These are phyloP conservation scores for Chloropsis hardwickii DNA, from an alignment of 2,113 vertebrate species.

Conservation along the genomic window DNA sequence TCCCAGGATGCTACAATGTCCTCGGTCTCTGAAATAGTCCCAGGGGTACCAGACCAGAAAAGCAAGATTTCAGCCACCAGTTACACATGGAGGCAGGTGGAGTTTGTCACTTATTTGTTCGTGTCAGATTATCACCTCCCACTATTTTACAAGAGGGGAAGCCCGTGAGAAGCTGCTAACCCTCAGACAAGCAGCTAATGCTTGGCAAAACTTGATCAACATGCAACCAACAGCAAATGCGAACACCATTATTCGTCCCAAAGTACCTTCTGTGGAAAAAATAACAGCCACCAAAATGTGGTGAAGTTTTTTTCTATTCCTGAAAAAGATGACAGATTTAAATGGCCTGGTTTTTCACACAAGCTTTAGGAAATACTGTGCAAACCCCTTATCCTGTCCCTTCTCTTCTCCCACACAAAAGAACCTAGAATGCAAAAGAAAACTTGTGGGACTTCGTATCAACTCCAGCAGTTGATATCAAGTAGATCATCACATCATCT, in stretches of 20 bases:
- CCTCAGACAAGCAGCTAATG: background rate
- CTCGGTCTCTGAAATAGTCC: fast-evolving
- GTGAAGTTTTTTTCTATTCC: background rate
- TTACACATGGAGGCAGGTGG: fast-evolving
- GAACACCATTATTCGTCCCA: background rate
- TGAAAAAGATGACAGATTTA: background rate
- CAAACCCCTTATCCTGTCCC: background rate
- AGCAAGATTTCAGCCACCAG: background rate
- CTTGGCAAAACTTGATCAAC: background rate
- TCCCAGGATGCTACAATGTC: background rate
- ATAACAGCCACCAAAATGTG: background rate
- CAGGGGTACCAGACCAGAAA: background rate
- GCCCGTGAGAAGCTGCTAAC: background rate
- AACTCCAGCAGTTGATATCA: background rate
- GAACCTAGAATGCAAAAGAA: background rate
- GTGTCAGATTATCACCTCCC: background rate
- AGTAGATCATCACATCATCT: background rate
- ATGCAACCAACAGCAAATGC: background rate
- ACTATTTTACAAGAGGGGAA: background rate
- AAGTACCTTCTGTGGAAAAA: background rate
- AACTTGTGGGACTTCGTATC: background rate
- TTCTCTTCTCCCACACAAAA: background rate
- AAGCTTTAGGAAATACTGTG: background rate
- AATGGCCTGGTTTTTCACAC: background rate
- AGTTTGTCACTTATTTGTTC: background rate